Evolutionary conservation across 2,797 vertebrate genomes (phyloP).

Genomic region (Spinibarbus caldwelli): DNA sequence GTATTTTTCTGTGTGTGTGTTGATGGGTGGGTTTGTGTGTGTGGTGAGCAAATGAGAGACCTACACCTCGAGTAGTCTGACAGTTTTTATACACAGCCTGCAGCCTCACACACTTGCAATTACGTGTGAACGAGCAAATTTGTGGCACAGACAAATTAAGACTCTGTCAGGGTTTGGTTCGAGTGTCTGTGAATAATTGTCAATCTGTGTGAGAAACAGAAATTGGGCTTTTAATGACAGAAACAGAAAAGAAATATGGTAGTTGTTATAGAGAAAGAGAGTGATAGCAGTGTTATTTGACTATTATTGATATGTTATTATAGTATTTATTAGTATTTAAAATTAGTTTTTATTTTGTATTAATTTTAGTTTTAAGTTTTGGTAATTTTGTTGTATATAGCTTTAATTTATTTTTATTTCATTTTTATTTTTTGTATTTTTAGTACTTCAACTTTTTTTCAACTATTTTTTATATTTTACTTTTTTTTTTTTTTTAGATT

Average conservation of each 20-base stretch:
- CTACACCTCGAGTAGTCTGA: not conserved
- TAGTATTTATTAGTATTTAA: not conserved
- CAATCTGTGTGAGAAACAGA: conserved; percentile 7
- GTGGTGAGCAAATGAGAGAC: conserved; percentile 18
- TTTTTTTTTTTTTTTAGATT: not conserved
- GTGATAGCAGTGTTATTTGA: not conserved
- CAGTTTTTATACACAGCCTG: conserved; percentile 24
- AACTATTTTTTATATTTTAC: not conserved
- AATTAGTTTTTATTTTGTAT: not conserved
- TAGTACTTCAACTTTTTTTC: not conserved
- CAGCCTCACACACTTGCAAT: conserved; percentile 21
- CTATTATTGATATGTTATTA: not conserved
- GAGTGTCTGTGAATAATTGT: conserved; percentile 21
- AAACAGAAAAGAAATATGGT: not conserved
- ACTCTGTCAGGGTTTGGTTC: conserved; percentile 7
- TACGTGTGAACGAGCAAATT: conserved; percentile 38
- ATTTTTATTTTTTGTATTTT: not conserved
- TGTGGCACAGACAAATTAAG: conserved; percentile 25
- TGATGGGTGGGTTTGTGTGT: conserved; percentile 6
- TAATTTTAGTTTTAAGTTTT: not conserved
- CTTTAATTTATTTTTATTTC: not conserved
- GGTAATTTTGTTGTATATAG: not conserved
- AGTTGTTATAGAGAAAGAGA: not conserved
- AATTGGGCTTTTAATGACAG: not conserved
- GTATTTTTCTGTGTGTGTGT: not conserved